Percentiles rank a stretch among this genome's conserved stretches.
These are phyloP conservation scores for Apodemus speciosus DNA, from an alignment of 2,113 vertebrate genomes.

Conservation along the genomic window DNA sequence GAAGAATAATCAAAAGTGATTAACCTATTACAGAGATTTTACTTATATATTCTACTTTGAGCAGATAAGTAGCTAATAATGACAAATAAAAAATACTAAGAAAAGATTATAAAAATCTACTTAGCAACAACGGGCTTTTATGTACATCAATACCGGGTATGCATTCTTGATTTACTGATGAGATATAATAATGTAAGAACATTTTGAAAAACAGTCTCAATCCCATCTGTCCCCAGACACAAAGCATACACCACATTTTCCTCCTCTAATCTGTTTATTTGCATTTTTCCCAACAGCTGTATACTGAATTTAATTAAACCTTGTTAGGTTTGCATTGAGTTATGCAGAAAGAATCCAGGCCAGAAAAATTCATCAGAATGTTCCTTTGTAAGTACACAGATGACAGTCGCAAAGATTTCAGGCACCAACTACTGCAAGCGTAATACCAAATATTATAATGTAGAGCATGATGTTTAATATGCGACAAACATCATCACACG, in stretches of 20 bases:
- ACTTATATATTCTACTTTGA: slow-evolving; percentile 24
- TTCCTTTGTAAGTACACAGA: slow-evolving; percentile 53
- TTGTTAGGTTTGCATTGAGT: slow-evolving; percentile 77
- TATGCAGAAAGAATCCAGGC: slow-evolving; percentile 70
- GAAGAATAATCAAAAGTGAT: slow-evolving; percentile 23
- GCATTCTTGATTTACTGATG: slow-evolving; percentile 57
- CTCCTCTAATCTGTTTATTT: slow-evolving; percentile 78
- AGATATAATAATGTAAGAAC: slow-evolving; percentile 56
- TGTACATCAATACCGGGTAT: slow-evolving; percentile 41
- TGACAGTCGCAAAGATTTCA: slow-evolving; percentile 11
- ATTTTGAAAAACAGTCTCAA: slow-evolving; percentile 66
- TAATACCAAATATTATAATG: background rate
- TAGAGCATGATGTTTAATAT: background rate
- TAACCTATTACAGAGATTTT: background rate
- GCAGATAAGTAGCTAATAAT: slow-evolving; percentile 42
- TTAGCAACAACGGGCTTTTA: slow-evolving; percentile 34
- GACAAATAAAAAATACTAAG: slow-evolving; percentile 27
- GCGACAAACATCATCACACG: background rate
- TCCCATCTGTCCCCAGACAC: slow-evolving; percentile 73
- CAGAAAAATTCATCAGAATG: slow-evolving; percentile 44
- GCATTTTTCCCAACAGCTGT: slow-evolving; percentile 77
- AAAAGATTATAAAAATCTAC: slow-evolving; percentile 12
- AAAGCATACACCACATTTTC: slow-evolving; percentile 65
- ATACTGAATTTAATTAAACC: slow-evolving; percentile 79
- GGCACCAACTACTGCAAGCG: background rate